These are phyloP conservation scores for Drosophila kepulauana DNA, from an alignment of 1,140 invertebrate species.

Conservation along the genomic window DNA sequence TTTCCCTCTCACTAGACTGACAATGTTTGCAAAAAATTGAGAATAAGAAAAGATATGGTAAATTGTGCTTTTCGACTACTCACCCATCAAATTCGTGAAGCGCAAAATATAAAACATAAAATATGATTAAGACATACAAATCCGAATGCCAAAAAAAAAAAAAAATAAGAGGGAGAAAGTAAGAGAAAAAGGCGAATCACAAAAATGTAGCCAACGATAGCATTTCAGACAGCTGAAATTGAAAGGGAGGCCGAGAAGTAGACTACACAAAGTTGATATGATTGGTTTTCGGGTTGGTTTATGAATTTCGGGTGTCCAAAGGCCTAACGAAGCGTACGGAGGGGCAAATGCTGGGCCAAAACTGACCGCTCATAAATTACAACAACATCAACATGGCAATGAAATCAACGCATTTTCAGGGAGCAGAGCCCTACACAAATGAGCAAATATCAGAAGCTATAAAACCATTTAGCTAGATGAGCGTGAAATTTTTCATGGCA, in stretches of 20 bases:
- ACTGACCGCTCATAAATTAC: slow-evolving; percentile 78
- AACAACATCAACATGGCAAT: slow-evolving; percentile 48
- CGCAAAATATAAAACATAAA: slow-evolving; percentile 77
- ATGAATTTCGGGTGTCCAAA: slow-evolving; percentile 23
- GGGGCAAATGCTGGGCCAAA: slow-evolving; percentile 43
- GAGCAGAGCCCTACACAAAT: slow-evolving; percentile 59
- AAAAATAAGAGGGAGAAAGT: slow-evolving; percentile 27
- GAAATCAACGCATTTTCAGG: slow-evolving; percentile 56
- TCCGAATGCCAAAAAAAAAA: slow-evolving; percentile 34
- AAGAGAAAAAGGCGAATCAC: slow-evolving; percentile 36
- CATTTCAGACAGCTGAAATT: slow-evolving; percentile 9
- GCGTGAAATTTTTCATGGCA: slow-evolving; percentile 68
- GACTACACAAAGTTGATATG: slow-evolving; percentile 48
- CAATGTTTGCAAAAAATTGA: slow-evolving; percentile 18
- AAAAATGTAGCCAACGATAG: slow-evolving; percentile 43
- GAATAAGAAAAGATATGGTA: background rate
- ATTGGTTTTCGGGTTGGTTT: slow-evolving; percentile 47
- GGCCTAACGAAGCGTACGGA: slow-evolving; percentile 62
- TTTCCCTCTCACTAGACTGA: slow-evolving; percentile 22
- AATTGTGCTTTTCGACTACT: slow-evolving; percentile 16
- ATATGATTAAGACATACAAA: slow-evolving; percentile 76
- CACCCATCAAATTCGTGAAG: slow-evolving; percentile 71
- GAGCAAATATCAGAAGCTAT: slow-evolving; percentile 78
- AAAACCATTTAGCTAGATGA: slow-evolving; percentile 81
- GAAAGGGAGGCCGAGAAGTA: slow-evolving; percentile 19